Conservation (phyloP, 2,888 invertebrate species). For the Apamea monoglypha region DNA sequence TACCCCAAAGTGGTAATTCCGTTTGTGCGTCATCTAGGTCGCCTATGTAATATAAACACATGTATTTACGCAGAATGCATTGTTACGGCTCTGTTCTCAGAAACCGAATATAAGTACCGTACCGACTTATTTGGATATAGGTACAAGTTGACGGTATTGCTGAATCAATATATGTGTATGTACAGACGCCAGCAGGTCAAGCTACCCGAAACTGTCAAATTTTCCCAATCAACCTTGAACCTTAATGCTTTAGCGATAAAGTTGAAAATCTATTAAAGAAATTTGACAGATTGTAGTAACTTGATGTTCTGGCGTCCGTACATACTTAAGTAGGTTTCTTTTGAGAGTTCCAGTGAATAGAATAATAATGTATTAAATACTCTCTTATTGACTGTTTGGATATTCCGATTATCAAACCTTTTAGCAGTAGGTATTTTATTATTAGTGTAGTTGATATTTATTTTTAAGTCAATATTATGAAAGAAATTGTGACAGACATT, state of each 20-base stretch:
- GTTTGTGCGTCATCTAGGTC: constrained; percentile 31
- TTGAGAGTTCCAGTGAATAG: constrained; percentile 16
- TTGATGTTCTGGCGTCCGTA: too few species aligned
- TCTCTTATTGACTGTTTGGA: constrained; percentile 20
- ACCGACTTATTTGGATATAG: background rate
- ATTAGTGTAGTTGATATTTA: background rate
- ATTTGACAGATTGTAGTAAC: too few species aligned
- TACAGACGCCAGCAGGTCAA: too few species aligned
- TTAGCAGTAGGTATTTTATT: background rate
- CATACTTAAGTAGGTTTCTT: background rate
- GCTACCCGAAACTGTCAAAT: too few species aligned
- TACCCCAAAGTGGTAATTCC: constrained; percentile 34
- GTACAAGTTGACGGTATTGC: background rate
- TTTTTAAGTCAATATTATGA: background rate
- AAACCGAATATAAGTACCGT: background rate
- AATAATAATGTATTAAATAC: background rate
- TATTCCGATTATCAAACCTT: constrained; percentile 14
- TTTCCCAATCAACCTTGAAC: too few species aligned
- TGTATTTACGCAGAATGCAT: background rate
- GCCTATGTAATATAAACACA: background rate
- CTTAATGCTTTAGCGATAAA: too few species aligned
- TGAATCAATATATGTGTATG: constrained; percentile 11
- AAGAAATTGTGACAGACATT: background rate
- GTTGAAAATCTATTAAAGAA: too few species aligned
- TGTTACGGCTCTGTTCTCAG: constrained; percentile 7